phyloP scores from a whole-genome alignment of 2,888 invertebrate species.

The Tiliacea citrago region DNA sequence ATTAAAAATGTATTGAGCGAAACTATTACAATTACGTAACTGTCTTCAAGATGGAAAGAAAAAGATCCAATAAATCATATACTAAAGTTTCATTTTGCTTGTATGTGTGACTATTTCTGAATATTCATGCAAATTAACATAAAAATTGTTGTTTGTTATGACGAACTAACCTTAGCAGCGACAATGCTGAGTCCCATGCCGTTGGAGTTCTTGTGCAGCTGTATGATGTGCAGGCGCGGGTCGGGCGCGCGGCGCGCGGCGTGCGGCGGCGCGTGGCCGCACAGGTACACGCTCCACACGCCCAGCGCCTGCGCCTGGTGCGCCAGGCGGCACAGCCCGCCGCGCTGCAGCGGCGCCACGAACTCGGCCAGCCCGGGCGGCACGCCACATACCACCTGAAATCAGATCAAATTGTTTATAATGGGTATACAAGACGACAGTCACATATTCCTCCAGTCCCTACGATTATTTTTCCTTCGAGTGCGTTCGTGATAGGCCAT shows the following conservation, averaged over 20 bases:
- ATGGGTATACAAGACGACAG: not conserved
- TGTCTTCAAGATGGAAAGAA: too few relatives aligned
- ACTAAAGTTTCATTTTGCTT: too few relatives aligned
- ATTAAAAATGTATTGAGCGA: too few relatives aligned
- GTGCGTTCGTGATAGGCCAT: too few relatives aligned
- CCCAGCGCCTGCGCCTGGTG: conserved; percentile 97
- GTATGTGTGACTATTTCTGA: too few relatives aligned
- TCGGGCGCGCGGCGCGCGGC: conserved; percentile 58
- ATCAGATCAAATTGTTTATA: not conserved
- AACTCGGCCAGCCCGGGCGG: conserved; percentile 98
- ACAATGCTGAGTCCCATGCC: conserved; percentile 99
- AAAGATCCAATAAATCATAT: too few relatives aligned
- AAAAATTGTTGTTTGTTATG: conserved; percentile 87
- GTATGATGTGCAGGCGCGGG: conserved; percentile 93
- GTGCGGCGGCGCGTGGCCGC: conserved; percentile 77
- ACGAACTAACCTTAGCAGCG: conserved; percentile 96
- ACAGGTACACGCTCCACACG: conserved; percentile 98
- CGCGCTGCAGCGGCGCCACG: conserved; percentile 95
- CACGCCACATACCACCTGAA: conserved; percentile 95
- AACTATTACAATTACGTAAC: too few relatives aligned
- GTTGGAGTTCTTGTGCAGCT: conserved; percentile 97
- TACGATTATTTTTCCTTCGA: not conserved
- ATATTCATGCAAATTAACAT: too few relatives aligned
- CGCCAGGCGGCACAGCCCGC: conserved; percentile 97
- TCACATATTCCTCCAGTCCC: not conserved